Conservation (phyloP, 2,797 vertebrate genomes). For the Delichon dasypus region DNA sequence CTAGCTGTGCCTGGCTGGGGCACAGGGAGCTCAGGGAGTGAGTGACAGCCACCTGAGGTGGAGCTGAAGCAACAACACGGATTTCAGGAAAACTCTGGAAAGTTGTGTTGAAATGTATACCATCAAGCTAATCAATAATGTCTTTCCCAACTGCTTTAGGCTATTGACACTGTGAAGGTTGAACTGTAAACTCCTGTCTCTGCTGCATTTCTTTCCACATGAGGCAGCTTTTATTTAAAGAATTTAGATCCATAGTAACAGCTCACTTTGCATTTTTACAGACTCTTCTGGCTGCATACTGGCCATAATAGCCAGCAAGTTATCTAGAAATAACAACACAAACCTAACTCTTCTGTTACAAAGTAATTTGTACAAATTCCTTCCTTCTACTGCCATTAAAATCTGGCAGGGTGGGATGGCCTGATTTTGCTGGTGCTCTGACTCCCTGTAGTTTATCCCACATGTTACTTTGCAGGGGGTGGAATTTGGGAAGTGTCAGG, state of each 20-base stretch:
- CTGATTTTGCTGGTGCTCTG: background rate
- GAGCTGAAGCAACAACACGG: background rate
- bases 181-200: background rate
- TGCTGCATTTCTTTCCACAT: background rate
- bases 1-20: background rate
- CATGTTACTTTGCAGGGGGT: fast-evolving
- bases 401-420: background rate
- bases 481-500: background rate
- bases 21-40: background rate
- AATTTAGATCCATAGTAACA: background rate
- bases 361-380: background rate
- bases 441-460: background rate
- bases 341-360: background rate
- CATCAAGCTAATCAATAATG: background rate
- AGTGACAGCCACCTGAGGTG: fast-evolving
- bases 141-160: background rate
- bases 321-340: background rate
- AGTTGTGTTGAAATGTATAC: fast-evolving
- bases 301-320: background rate
- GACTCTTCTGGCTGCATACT: background rate
- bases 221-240: background rate
- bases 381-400: background rate
- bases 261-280: background rate
- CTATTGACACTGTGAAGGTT: background rate
- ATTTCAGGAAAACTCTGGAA: background rate